phyloP scores from a whole-genome alignment of 1,140 invertebrate genomes.

The Drosophila lacertosa region DNA sequence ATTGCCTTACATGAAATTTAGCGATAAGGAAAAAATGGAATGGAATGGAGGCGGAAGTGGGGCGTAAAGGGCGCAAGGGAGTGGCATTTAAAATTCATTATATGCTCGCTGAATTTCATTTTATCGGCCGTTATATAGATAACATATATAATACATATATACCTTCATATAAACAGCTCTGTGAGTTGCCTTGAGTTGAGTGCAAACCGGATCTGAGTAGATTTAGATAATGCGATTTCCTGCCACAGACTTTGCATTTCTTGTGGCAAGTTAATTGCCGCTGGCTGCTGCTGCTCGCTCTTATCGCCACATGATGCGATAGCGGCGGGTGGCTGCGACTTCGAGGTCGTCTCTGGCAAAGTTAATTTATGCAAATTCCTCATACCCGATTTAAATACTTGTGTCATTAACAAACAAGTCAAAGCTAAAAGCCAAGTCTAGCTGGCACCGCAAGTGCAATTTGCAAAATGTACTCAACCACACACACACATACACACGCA shows the following conservation, averaged over 20 bases:
- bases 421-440: conserved; percentile 27
- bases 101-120: conserved; percentile 60
- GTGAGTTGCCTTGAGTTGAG: conserved; percentile 30
- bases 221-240: conserved; percentile 62
- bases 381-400: conserved; percentile 71
- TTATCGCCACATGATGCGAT: conserved; percentile 2
- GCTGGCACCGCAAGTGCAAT: conserved; percentile 66
- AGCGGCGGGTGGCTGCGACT: neutral
- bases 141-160: neutral
- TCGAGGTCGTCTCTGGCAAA: conserved; percentile 25
- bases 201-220: conserved; percentile 17
- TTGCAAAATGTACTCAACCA: conserved; percentile 70
- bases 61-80: conserved; percentile 43
- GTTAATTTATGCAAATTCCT: conserved; percentile 79
- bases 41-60: neutral
- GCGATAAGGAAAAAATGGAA: conserved; percentile 70
- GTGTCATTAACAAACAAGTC: conserved; percentile 69
- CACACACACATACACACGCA: conserved; percentile 28
- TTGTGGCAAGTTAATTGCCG: conserved; percentile 17
- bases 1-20: conserved; percentile 57
- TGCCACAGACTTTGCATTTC: conserved; percentile 22
- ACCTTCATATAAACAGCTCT: neutral
- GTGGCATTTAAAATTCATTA: conserved; percentile 74
- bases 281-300: neutral
- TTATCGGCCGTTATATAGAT: conserved; percentile 40